Percentiles rank a stretch among this genome's conserved stretches.
Conservation (phyloP, 2,888 invertebrate genomes). For the Drosophila nigritarsus region DNA sequence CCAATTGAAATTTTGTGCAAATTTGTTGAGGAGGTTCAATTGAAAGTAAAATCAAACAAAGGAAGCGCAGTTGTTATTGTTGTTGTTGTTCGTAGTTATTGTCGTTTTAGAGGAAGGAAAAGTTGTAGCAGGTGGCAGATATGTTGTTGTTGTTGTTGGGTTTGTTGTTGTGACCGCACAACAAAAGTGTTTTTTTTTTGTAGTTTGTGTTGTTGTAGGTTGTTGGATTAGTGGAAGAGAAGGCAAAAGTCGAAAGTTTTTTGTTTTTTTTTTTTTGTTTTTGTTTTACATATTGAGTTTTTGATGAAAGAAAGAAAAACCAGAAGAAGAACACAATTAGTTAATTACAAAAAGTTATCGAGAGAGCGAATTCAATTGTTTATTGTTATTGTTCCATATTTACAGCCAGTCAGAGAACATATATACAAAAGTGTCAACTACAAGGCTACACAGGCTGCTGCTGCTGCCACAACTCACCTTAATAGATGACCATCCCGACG, state of each 20-base stretch:
- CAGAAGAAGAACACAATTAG: conserved; percentile 74
- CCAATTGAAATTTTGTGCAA: conserved; percentile 55
- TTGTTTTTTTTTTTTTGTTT: conserved; percentile 23
- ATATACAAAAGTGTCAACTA: conserved; percentile 29
- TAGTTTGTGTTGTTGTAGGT: conserved; percentile 39
- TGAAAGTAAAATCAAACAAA: conserved; percentile 54
- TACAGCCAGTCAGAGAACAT: conserved; percentile 50
- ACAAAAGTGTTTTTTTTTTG: conserved; percentile 30
- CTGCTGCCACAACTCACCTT: conserved; percentile 87
- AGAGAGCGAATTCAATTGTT: conserved; percentile 69
- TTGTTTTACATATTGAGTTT: conserved; percentile 29
- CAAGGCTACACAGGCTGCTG: conserved; percentile 12
- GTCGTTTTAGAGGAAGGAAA: conserved; percentile 44
- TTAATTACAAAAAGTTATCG: conserved; percentile 67
- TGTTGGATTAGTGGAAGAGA: conserved; percentile 49
- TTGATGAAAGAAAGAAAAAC: conserved; percentile 68
- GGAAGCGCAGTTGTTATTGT: conserved; percentile 49
- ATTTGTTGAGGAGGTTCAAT: conserved; percentile 40
- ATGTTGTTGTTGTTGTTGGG: conserved; percentile 39
- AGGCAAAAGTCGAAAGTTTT: conserved; percentile 48
- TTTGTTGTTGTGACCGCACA: conserved; percentile 34
- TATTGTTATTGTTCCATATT: conserved; percentile 32
- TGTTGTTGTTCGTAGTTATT: conserved; percentile 49
- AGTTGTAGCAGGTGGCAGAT: conserved; percentile 65
- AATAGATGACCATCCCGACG: conserved; percentile 94